Conservation (phyloP, 2,797 vertebrate species). For the Gambelia wislizenii region DNA sequence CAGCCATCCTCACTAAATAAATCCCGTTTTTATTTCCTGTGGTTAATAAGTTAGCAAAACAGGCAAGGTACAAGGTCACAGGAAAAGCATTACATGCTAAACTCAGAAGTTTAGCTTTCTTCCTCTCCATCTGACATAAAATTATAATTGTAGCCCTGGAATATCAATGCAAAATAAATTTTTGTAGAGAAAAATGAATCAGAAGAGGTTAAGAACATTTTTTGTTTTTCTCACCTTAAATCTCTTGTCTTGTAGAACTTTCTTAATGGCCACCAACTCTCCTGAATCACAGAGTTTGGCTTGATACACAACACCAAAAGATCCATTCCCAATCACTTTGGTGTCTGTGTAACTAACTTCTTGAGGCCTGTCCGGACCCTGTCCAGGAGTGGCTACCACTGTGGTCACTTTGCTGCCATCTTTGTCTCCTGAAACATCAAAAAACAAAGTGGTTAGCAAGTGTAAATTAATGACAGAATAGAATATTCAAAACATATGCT, state of each 20-base stretch:
- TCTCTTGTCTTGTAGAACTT: conserved; percentile 98
- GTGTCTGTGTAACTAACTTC: conserved; percentile 99
- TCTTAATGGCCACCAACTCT: conserved; percentile 98
- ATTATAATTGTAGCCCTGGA: neutral
- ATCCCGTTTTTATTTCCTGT: neutral
- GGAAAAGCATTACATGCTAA: neutral
- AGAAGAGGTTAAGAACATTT: neutral
- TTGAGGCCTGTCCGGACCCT: conserved; percentile 96
- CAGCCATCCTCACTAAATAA: neutral
- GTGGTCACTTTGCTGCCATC: conserved; percentile 99
- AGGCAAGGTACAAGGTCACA: neutral
- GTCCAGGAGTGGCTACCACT: conserved; percentile 97
- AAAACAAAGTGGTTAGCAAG: rapidly evolving
- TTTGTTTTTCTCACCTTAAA: conserved; percentile 90
- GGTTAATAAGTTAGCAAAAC: neutral
- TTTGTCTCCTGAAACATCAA: conserved; percentile 89
- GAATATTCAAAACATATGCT: neutral
- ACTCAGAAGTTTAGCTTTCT: neutral
- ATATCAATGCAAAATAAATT: neutral
- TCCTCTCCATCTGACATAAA: neutral
- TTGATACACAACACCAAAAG: conserved; percentile 98
- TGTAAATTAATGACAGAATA: neutral
- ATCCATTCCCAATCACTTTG: conserved; percentile 98
- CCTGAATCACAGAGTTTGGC: conserved; percentile 98
- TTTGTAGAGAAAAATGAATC: conserved; percentile 12